Percentiles rank a stretch among this genome's conserved stretches.
phyloP scores from a whole-genome alignment of 2,888 invertebrate genomes.

The Drosophila engyochracea region DNA sequence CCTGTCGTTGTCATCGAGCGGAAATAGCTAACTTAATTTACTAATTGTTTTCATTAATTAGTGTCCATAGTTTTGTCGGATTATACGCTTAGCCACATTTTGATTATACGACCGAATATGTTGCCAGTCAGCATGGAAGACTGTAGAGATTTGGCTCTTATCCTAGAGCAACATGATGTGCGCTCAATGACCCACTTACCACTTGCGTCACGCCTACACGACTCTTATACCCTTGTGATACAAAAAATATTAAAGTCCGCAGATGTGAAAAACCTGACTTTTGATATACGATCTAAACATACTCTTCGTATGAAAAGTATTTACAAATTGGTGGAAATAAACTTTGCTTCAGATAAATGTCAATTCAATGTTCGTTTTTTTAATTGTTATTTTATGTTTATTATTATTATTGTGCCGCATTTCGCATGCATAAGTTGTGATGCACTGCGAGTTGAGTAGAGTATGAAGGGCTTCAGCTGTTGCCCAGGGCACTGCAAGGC shows the following conservation, averaged over 20 bases:
- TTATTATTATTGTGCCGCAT: background rate
- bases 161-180: slow-evolving; percentile 24
- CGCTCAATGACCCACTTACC: slow-evolving; percentile 65
- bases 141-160: background rate
- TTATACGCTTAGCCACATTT: slow-evolving; percentile 48
- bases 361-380: background rate
- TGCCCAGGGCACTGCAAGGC: slow-evolving; percentile 13
- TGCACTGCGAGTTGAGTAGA: background rate
- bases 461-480: slow-evolving; percentile 24
- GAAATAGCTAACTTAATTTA: slow-evolving; percentile 70
- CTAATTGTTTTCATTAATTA: slow-evolving; percentile 80
- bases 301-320: slow-evolving; percentile 2
- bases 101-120: slow-evolving; percentile 47
- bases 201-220: slow-evolving; percentile 47
- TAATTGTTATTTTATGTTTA: background rate
- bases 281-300: slow-evolving; percentile 2
- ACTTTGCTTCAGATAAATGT: background rate
- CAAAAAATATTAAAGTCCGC: slow-evolving; percentile 17
- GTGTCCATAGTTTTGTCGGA: slow-evolving; percentile 43
- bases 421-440: background rate
- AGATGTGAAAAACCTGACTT: background rate
- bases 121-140: slow-evolving; percentile 23
- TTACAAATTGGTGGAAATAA: background rate
- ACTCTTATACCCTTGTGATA: slow-evolving; percentile 7
- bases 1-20: slow-evolving; percentile 52